Base-by-base conservation (phyloP, 2,888 invertebrate species). In the Pristionchus exspectatus region DNA sequence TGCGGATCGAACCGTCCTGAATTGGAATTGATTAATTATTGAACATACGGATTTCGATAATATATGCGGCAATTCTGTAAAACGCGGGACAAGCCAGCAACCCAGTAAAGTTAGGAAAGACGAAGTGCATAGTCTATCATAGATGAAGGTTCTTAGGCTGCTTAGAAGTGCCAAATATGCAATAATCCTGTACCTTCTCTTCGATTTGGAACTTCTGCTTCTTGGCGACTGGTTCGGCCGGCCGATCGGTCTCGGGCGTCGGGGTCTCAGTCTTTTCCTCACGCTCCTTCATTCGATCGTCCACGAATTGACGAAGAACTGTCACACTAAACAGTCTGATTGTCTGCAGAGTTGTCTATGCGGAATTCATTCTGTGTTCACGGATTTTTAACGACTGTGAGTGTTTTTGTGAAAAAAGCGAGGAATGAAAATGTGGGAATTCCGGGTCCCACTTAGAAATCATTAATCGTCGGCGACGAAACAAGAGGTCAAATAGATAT, bases 291-390 rank as follows among this genome's bases (percentile, higher is more conserved):
- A 90, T 54, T 9, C 89, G 91, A 89, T 93, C 93, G 5, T 91
- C 91, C 7, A 93, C 92, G 90, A 97, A 97, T n/a, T 97, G 96
- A 90, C 96, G 96, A 38, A 97, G 95, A 0, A 97, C 97, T 10
- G 97, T 96, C 93, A 97, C 96, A 95, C 97, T 97, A 92, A 90
- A 96, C 95, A 86, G 38, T 18, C 7, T 30, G 2, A 30, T 9
- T 27, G n/a, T n/a, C 16, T 18, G 18, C n/a, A 81, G 38, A 56
- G 2, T 72, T 4, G 21, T 24, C 2, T 4, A 4, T n/a, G n/a
- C n/a, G n/a, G n/a, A n/a, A n/a, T n/a, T n/a, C n/a, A n/a, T n/a
- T n/a, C n/a, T n/a, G n/a, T n/a, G n/a, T n/a, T n/a, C n/a, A n/a
- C 27, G 14, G n/a, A 4, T 27, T 14, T 72, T 72, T 14, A 9